These are phyloP conservation scores for Drosophila teissieri DNA, from an alignment of 1,140 invertebrate species.

Conservation along the genomic window DNA sequence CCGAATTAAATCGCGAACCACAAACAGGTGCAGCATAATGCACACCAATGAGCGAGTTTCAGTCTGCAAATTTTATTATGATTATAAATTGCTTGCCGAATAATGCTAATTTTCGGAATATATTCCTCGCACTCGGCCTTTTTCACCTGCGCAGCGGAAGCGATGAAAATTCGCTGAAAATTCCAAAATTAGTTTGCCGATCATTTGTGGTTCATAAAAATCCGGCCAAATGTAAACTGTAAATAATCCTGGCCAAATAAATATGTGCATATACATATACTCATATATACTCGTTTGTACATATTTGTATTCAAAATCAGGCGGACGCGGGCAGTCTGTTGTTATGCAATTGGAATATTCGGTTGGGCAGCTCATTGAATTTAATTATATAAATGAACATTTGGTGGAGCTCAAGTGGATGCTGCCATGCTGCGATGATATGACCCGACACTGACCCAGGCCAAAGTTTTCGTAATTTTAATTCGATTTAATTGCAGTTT, in stretches of 20 bases:
- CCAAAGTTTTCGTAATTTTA: constrained; percentile 51
- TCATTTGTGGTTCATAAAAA: constrained; percentile 46
- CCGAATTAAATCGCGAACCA: constrained; percentile 1
- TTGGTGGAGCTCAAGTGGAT: constrained; percentile 32
- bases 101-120: constrained; percentile 28
- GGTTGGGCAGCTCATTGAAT: constrained; percentile 57
- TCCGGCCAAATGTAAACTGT: constrained; percentile 33
- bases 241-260: constrained; percentile 16
- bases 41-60: constrained; percentile 2
- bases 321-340: constrained; percentile 4
- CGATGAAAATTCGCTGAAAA: constrained; percentile 51
- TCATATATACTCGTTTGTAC: too few species aligned
- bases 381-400: constrained; percentile 76
- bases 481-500: constrained; percentile 58
- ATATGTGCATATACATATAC: background rate
- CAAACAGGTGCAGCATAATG: constrained; percentile 31
- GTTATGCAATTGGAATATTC: constrained; percentile 26
- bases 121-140: background rate
- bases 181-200: constrained; percentile 52
- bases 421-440: constrained; percentile 31
- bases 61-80: constrained; percentile 27
- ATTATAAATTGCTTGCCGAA: constrained; percentile 37
- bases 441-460: background rate
- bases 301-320: constrained; percentile 6
- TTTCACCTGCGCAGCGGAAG: constrained; percentile 37